Percentiles rank a stretch among this genome's conserved stretches.
phyloP scores from a whole-genome alignment of 2,888 invertebrate genomes.

The Brachyptera risi region DNA sequence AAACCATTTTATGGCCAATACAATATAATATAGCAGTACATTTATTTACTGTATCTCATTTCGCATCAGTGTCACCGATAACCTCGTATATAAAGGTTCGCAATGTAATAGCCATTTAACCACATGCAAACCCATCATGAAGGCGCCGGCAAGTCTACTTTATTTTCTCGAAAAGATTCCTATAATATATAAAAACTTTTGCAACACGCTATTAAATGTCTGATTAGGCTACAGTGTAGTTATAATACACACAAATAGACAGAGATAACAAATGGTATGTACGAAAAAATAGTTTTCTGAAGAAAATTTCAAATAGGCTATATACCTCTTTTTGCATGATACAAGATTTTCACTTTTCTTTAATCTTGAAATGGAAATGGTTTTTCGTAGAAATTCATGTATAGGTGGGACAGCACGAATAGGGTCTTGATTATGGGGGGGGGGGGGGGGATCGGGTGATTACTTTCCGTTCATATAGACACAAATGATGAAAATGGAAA shows the following conservation, averaged over 20 bases:
- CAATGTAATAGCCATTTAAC: not conserved
- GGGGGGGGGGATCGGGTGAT: too few relatives aligned
- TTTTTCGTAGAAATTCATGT: not conserved
- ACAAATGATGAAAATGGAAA: too few relatives aligned
- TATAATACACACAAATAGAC: too few relatives aligned
- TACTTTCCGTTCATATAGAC: too few relatives aligned
- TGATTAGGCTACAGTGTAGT: too few relatives aligned
- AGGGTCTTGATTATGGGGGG: too few relatives aligned
- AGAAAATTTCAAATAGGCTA: too few relatives aligned
- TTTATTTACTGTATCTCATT: not conserved
- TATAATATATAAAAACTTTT: not conserved
- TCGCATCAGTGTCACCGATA: not conserved
- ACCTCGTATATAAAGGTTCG: not conserved
- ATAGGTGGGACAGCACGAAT: too few relatives aligned
- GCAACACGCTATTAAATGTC: not conserved
- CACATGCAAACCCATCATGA: not conserved
- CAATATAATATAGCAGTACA: too few relatives aligned
- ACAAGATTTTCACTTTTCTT: not conserved
- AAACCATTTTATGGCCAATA: too few relatives aligned
- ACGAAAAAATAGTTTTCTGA: too few relatives aligned
- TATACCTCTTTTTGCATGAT: not conserved
- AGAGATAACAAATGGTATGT: too few relatives aligned
- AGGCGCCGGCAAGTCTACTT: not conserved
- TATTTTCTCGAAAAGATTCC: slow-evolving; percentile 11
- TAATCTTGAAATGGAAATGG: not conserved